Evolutionary conservation across 2,797 vertebrate species (phyloP).

Genomic region (Naso thynnoides): DNA sequence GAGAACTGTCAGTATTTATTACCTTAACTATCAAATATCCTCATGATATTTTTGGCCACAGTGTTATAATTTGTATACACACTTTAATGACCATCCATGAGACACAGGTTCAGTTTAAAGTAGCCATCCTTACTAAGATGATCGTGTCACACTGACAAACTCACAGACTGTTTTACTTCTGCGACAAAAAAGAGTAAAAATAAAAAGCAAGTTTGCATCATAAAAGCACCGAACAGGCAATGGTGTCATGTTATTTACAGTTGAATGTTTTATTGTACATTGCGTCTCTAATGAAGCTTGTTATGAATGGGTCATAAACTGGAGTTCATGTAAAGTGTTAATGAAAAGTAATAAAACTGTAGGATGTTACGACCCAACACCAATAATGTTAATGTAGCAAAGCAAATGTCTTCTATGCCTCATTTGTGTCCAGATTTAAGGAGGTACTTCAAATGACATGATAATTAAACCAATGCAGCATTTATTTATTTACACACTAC

Average conservation of each 20-base stretch:
- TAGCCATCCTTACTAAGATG: neutral
- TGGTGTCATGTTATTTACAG: neutral
- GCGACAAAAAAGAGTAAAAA: neutral
- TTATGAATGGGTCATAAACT: constrained; percentile 45
- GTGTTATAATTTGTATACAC: neutral
- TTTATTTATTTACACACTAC: constrained; percentile 9
- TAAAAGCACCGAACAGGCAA: neutral
- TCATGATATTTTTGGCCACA: neutral
- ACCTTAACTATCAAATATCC: constrained; percentile 31
- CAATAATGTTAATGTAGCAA: constrained; percentile 49
- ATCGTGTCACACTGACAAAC: neutral
- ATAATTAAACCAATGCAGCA: constrained; percentile 25
- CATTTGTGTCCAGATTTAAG: constrained; percentile 43
- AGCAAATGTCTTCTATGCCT: constrained; percentile 42
- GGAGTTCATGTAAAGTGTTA: constrained; percentile 37
- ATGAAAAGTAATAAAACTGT: constrained; percentile 61
- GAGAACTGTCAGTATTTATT: constrained; percentile 47
- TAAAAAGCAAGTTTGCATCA: neutral
- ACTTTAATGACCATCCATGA: neutral
- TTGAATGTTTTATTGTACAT: neutral
- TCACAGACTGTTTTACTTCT: neutral
- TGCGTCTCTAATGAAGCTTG: constrained; percentile 24
- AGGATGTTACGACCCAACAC: constrained; percentile 36
- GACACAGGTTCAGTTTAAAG: constrained; percentile 11
- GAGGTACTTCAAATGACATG: constrained; percentile 20